Base-by-base conservation (phyloP, 2,888 invertebrate species). In the Coremacera marginata region DNA sequence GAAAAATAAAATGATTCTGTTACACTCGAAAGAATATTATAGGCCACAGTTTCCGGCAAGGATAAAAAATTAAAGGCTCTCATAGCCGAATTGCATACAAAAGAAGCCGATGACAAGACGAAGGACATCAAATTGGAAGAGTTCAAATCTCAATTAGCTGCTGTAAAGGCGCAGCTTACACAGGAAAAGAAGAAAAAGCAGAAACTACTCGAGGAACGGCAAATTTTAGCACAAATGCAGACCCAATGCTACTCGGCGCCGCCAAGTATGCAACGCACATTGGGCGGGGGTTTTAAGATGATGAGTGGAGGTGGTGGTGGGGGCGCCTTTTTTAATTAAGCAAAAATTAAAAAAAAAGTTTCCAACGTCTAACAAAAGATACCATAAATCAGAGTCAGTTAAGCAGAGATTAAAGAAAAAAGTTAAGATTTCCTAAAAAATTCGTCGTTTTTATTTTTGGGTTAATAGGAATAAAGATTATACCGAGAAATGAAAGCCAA, bases 201-300 rank as follows among this genome's bases (percentile, higher is more conserved):
- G 75, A 87, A 86, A 71, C 82, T 89, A 1, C 72, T 88, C 9
- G 87, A 89, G 74, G 89, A 89, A 70, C 83, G 88, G 0, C 86
- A 88, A 16, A 80, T 88, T 4, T 77, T 89, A n/a, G 84, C 85
- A 37, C 88, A 89, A 77, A 87, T 89, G 86, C 89, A 89, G 75
- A 81, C 84, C 0, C 88, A 89, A 22, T 89, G 88, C 80, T 87
- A 86, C 75, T 88, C 89, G 19, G 89, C 89, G 11, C 89, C 89
- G 0, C 83, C 89, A 0, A 84, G 82, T 60, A 77, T 85, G 11
- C 86, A 87, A 9, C 85, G 86, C 49, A 86, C 87, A 0, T 70
- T 86, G n/a, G 89, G 88, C 0, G 86, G 84, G 1, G 88, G 89
- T 22, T 89, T 87, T 49, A 88, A 87, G 71, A 63, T 60, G 19